A percentile compares a stretch with the other conserved stretches of the same genome.
phyloP scores from a whole-genome alignment of 23 tunicate species.

The Halocynthia roretzi region DNA sequence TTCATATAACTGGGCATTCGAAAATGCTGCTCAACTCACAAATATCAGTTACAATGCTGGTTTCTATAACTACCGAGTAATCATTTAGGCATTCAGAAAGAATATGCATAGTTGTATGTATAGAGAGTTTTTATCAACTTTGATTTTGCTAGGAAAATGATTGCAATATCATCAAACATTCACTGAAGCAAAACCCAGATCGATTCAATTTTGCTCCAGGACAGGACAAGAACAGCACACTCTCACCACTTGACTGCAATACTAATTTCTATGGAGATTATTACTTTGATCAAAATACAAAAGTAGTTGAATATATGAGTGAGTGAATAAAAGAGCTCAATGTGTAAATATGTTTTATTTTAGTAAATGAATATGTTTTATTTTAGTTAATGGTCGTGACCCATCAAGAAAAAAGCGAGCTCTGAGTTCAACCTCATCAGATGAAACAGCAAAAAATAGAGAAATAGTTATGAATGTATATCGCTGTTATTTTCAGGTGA shows the following conservation, averaged over 20 bases:
- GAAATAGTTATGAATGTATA: slow-evolving; percentile 23
- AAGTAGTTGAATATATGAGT: slow-evolving; percentile 27
- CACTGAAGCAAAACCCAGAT: slow-evolving; percentile 51
- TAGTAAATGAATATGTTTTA: slow-evolving; percentile 4
- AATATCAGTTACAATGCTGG: slow-evolving; percentile 75
- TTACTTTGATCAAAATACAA: slow-evolving; percentile 28
- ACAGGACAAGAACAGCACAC: slow-evolving; percentile 4
- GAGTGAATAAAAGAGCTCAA: background rate
- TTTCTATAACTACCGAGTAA: slow-evolving; percentile 32
- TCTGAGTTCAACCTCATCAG: slow-evolving; percentile 4
- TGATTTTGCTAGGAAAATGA: slow-evolving; percentile 19
- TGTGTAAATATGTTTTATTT: background rate
- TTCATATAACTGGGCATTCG: slow-evolving; percentile 19
- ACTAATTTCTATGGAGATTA: slow-evolving; percentile 31
- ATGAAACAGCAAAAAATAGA: slow-evolving; percentile 26
- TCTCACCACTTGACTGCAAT: slow-evolving; percentile 7
- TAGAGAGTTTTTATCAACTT: background rate
- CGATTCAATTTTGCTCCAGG: slow-evolving; percentile 5
- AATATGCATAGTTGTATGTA: background rate
- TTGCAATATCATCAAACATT: slow-evolving; percentile 36
- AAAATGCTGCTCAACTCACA: slow-evolving; percentile 47
- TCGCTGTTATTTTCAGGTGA: slow-evolving; percentile 25
- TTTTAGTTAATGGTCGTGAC: slow-evolving; percentile 5
- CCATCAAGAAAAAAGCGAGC: slow-evolving; percentile 7
- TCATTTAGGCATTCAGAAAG: background rate